phyloP scores from a whole-genome alignment of 2,888 invertebrate species.

The Nephrotoma guestfalica region DNA sequence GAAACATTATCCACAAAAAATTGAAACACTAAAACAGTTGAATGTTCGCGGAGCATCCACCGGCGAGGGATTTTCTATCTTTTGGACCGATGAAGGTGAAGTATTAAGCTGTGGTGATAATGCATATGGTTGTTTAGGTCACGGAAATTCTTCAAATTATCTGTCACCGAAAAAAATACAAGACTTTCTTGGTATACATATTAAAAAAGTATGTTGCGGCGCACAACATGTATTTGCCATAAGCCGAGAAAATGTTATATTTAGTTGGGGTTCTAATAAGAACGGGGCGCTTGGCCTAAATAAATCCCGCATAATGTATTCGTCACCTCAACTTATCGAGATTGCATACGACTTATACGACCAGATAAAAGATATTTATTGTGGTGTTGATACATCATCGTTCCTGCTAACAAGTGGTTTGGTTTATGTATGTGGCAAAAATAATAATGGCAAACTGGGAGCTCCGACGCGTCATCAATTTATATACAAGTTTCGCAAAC shows the following conservation, averaged over 20 bases:
- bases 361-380: slow-evolving; percentile 33
- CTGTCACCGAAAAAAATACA: slow-evolving; percentile 40
- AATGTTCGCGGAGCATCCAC: slow-evolving; percentile 40
- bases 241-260: slow-evolving; percentile 43
- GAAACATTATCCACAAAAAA: slow-evolving; percentile 40
- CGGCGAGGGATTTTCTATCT: slow-evolving; percentile 49
- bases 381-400: slow-evolving; percentile 46
- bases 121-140: slow-evolving; percentile 45
- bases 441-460: slow-evolving; percentile 48
- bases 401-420: slow-evolving; percentile 43
- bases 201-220: slow-evolving; percentile 44
- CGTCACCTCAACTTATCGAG: not conserved
- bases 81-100: slow-evolving; percentile 51
- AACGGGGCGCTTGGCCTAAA: slow-evolving; percentile 42
- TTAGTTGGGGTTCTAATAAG: slow-evolving; percentile 47
- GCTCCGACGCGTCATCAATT: not conserved
- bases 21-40: slow-evolving; percentile 45
- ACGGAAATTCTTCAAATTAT: slow-evolving; percentile 40
- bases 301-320: not conserved
- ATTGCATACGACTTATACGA: not conserved
- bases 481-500: slow-evolving; percentile 15
- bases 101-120: slow-evolving; percentile 54
- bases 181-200: slow-evolving; percentile 39
- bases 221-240: slow-evolving; percentile 47
- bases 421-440: slow-evolving; percentile 48